Conservation (phyloP, 2,113 vertebrate genomes). For the Ranitomeya variabilis region DNA sequence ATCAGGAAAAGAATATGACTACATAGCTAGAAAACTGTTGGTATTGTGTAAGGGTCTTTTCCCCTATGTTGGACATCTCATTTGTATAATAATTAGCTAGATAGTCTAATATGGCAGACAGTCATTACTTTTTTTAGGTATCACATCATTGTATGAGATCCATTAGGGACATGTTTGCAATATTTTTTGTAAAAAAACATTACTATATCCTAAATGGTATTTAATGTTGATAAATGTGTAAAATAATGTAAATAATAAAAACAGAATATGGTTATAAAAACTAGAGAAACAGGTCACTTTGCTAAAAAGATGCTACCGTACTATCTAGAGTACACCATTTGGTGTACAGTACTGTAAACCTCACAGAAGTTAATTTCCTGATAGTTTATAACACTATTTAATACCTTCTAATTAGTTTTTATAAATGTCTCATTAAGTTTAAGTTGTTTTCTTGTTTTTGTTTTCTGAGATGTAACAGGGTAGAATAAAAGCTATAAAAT, state of each 20-base stretch:
- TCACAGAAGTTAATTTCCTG: background rate
- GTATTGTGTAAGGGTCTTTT: too few relatives aligned
- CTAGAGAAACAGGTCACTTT: background rate
- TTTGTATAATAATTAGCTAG: too few relatives aligned
- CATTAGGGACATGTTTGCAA: too few relatives aligned
- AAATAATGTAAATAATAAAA: background rate
- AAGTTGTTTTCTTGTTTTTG: conserved; percentile 32
- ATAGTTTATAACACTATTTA: background rate
- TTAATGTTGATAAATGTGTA: too few relatives aligned
- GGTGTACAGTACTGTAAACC: background rate
- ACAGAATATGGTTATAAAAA: background rate
- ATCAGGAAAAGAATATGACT: background rate
- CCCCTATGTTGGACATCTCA: too few relatives aligned
- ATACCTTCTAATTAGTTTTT: conserved; percentile 23
- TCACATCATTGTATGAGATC: too few relatives aligned
- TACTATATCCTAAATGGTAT: too few relatives aligned
- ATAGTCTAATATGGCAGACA: too few relatives aligned
- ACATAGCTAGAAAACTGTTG: too few relatives aligned
- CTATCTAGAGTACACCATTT: background rate
- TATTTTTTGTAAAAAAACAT: too few relatives aligned
- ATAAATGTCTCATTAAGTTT: conserved; percentile 24
- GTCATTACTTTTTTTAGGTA: too few relatives aligned
- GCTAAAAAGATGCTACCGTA: background rate
- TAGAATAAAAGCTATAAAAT: conserved; percentile 20
- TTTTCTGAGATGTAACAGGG: background rate